phyloP scores from a whole-genome alignment of 2,888 invertebrate genomes.

The Brenthis ino region DNA sequence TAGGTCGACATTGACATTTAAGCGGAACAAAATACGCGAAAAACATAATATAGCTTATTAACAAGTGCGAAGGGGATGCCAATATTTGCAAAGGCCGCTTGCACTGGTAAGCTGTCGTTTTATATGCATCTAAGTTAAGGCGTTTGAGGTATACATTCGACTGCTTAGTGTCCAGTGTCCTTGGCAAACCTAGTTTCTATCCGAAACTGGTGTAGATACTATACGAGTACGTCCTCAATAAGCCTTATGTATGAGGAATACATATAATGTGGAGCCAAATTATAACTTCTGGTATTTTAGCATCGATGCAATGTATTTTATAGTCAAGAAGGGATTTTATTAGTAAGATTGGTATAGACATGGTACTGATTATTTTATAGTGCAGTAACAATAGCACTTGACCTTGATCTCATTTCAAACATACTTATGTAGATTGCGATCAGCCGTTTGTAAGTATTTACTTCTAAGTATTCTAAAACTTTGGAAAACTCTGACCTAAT shows the following conservation, averaged over 20 bases:
- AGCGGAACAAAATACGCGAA: conserved; percentile 46
- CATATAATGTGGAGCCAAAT: background rate
- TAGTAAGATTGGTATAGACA: conserved; percentile 50
- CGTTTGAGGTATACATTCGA: conserved; percentile 54
- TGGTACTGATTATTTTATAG: conserved; percentile 62
- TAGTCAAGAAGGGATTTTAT: conserved; percentile 8
- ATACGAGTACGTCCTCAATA: conserved; percentile 38
- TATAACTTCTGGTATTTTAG: background rate
- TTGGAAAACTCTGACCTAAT: background rate
- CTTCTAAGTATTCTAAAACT: conserved; percentile 5
- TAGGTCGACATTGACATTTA: conserved; percentile 76
- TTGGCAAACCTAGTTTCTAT: conserved; percentile 52
- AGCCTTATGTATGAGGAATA: conserved; percentile 15
- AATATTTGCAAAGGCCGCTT: conserved; percentile 50
- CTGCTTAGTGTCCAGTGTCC: conserved; percentile 55
- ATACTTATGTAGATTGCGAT: conserved; percentile 15
- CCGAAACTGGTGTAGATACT: conserved; percentile 20
- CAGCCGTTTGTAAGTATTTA: conserved; percentile 18
- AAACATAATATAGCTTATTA: conserved; percentile 46
- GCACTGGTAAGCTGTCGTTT: conserved; percentile 48
- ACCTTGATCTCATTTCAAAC: conserved; percentile 69
- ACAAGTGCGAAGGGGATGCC: conserved; percentile 49
- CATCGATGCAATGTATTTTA: background rate
- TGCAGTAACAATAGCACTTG: conserved; percentile 58
- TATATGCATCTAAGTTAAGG: conserved; percentile 50